Percentiles rank a stretch among this genome's conserved stretches.
Conservation (phyloP, 2,113 vertebrate genomes). For the Arenaria interpres region DNA sequence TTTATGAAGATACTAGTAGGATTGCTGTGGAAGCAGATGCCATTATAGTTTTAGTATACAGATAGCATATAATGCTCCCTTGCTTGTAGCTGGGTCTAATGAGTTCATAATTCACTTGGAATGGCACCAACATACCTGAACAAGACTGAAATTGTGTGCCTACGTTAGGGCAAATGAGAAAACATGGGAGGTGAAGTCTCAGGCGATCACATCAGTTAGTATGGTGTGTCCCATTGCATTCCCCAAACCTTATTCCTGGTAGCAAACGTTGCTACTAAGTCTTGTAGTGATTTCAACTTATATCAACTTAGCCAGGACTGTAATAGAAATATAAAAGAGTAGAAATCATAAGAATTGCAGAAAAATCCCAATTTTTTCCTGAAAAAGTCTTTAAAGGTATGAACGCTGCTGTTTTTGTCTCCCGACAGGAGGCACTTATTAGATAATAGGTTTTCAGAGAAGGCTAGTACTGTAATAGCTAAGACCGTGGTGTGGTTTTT, state of each 20-base stretch:
- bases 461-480: background rate
- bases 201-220: background rate
- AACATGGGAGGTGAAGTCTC: accelerated
- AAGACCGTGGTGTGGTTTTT: background rate
- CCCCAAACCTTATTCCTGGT: background rate
- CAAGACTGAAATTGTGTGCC: background rate
- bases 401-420: background rate
- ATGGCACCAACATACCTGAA: background rate
- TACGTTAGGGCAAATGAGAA: background rate
- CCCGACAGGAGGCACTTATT: background rate
- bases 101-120: background rate
- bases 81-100: background rate
- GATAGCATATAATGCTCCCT: background rate
- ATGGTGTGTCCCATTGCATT: background rate
- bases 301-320: background rate
- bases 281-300: background rate
- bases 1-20: background rate
- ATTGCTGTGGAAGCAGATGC: background rate
- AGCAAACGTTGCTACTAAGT: background rate
- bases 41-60: background rate
- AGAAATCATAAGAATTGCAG: background rate
- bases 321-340: background rate
- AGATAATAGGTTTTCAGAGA: background rate
- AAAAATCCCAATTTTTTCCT: background rate
- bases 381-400: background rate